Evolutionary conservation across 2,797 vertebrate genomes (phyloP).

Genomic region (Urophycis tenuis): DNA sequence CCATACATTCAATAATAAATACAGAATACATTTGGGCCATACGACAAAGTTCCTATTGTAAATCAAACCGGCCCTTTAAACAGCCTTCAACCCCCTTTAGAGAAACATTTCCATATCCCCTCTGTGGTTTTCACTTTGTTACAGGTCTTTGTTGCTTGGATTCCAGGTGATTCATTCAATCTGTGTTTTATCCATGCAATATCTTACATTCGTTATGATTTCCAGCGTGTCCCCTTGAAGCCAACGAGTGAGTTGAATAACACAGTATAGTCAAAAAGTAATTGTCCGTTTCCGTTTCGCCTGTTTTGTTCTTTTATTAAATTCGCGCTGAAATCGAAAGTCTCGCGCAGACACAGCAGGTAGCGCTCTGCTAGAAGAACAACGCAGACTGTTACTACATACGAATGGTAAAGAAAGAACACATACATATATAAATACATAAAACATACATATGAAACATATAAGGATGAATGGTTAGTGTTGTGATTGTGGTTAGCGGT

Average conservation of each 20-base stretch:
- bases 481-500: neutral
- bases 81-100: constrained; percentile 9
- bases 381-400: neutral
- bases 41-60: neutral
- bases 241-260: neutral
- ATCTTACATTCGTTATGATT: neutral
- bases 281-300: neutral
- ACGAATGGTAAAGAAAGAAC: neutral
- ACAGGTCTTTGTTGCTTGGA: constrained; percentile 55
- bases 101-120: constrained; percentile 40
- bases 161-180: constrained; percentile 31
- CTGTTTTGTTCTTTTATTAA: neutral
- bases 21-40: neutral
- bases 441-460: neutral
- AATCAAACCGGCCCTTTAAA: constrained; percentile 36
- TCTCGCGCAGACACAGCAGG: neutral
- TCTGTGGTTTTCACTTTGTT: constrained; percentile 40
- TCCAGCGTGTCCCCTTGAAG: neutral
- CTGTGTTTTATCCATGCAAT: neutral
- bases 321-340: neutral
- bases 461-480: neutral
- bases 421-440: neutral
- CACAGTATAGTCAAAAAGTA: neutral
- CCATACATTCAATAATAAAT: constrained; percentile 36
- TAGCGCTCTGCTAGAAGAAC: neutral